Evolutionary conservation across 2,113 vertebrate species (phyloP).

Genomic region (Heloderma charlesbogerti): DNA sequence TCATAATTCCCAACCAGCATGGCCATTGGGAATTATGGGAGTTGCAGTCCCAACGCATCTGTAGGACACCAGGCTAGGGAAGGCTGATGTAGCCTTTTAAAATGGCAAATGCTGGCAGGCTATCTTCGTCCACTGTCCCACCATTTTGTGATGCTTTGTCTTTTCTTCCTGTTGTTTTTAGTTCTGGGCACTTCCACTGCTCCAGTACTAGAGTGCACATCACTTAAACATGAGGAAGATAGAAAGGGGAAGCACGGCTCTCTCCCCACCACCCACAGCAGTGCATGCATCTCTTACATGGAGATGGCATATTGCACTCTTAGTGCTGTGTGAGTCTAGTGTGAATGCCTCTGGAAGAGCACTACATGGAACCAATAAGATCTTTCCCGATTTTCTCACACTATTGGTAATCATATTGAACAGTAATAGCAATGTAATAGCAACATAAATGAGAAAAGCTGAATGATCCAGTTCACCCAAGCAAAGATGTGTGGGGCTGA

Average conservation of each 20-base stretch:
- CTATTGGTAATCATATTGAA: background rate
- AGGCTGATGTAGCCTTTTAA: background rate
- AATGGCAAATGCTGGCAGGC: background rate
- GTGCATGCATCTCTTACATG: background rate
- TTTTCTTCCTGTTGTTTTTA: background rate
- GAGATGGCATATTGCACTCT: background rate
- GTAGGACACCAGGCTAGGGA: no score
- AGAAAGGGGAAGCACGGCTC: background rate
- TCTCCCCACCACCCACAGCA: background rate
- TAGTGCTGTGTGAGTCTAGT: background rate
- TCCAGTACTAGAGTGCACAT: background rate
- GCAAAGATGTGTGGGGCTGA: background rate
- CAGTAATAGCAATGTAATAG: background rate
- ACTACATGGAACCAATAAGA: background rate
- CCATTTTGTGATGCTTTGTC: background rate
- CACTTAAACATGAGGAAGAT: background rate
- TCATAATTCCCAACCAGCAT: no score
- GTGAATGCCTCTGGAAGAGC: background rate
- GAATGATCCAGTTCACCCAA: background rate
- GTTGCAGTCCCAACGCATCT: no score
- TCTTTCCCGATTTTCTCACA: background rate
- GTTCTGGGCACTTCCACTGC: background rate
- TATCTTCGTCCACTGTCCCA: background rate
- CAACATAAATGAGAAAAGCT: background rate
- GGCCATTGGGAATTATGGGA: no score